Evolutionary conservation across 2,113 vertebrate species (phyloP).

Genomic region (Microcebus griseorufus): DNA sequence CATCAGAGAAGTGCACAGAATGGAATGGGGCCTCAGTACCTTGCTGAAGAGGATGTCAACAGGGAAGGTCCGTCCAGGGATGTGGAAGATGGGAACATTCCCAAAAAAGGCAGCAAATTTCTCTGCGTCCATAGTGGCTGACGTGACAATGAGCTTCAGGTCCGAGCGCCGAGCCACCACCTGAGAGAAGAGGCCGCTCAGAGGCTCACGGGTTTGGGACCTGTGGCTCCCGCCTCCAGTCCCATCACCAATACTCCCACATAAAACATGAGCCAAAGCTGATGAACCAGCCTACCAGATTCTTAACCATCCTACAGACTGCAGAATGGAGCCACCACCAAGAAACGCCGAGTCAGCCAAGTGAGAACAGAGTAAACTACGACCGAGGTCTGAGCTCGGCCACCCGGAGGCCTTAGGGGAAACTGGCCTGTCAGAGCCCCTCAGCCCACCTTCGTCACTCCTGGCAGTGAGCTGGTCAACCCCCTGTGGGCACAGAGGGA

Average conservation of each 20-base stretch:
- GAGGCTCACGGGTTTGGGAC: neutral
- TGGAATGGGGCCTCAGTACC: constrained; percentile 81
- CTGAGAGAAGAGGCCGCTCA: constrained; percentile 75
- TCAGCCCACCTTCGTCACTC: neutral
- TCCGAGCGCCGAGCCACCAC: constrained; percentile 97
- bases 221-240: neutral
- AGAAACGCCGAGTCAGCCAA: neutral
- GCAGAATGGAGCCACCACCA: neutral
- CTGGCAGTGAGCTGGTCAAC: neutral
- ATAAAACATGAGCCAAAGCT: neutral
- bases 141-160: constrained; percentile 98
- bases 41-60: constrained; percentile 99
- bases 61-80: constrained; percentile 97
- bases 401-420: neutral
- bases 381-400: neutral
- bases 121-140: constrained; percentile 98
- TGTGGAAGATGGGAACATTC: constrained; percentile 97
- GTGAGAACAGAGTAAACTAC: neutral
- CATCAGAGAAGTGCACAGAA: neutral
- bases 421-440: neutral
- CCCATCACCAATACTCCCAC: neutral
- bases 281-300: fast-evolving
- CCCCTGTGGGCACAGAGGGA: neutral
- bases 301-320: neutral
- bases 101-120: constrained; percentile 98